Percentiles rank a stretch among this genome's conserved stretches.
These are phyloP conservation scores for Zygaena filipendulae DNA, from an alignment of 2,888 invertebrate genomes.

Conservation along the genomic window DNA sequence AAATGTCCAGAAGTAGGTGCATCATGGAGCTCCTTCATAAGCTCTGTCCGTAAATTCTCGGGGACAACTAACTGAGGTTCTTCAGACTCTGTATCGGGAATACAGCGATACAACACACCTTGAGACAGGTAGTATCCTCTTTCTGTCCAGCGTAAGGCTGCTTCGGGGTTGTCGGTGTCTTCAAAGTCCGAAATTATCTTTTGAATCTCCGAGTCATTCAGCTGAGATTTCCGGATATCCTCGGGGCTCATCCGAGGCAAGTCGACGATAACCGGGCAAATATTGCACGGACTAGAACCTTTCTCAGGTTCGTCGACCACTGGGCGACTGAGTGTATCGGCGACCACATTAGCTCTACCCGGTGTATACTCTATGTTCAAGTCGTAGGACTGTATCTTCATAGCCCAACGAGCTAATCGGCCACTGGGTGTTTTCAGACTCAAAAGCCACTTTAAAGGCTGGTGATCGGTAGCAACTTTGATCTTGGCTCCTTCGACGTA, in stretches of 20 bases:
- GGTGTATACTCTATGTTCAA: constrained; percentile 28
- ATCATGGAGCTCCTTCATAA: constrained; percentile 15
- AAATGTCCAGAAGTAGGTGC: constrained; percentile 14
- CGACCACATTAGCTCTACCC: constrained; percentile 18
- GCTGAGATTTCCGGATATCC: constrained; percentile 1
- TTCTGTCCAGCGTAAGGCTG: constrained; percentile 11
- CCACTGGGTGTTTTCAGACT: constrained; percentile 31
- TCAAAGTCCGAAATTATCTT: constrained; percentile 1
- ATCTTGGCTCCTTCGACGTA: constrained; percentile 32
- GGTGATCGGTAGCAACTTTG: constrained; percentile 32
- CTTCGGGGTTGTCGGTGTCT: too few relatives aligned
- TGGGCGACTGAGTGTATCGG: constrained; percentile 1
- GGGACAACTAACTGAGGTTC: constrained; percentile 16
- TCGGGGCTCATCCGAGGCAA: constrained; percentile 11
- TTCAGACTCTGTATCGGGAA: constrained; percentile 13
- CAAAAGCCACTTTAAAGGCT: constrained; percentile 38
- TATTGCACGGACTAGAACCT: neutral
- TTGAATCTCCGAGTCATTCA: too few relatives aligned
- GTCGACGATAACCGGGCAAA: constrained; percentile 2
- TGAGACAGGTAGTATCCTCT: constrained; percentile 14
- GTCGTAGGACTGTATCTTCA: constrained; percentile 29
- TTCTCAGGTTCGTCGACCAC: neutral
- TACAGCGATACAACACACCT: constrained; percentile 14
- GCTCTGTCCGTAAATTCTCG: constrained; percentile 5
- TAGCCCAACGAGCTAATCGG: constrained; percentile 38